phyloP scores from a whole-genome alignment of 2,797 vertebrate species.

The Xerus rutilus region DNA sequence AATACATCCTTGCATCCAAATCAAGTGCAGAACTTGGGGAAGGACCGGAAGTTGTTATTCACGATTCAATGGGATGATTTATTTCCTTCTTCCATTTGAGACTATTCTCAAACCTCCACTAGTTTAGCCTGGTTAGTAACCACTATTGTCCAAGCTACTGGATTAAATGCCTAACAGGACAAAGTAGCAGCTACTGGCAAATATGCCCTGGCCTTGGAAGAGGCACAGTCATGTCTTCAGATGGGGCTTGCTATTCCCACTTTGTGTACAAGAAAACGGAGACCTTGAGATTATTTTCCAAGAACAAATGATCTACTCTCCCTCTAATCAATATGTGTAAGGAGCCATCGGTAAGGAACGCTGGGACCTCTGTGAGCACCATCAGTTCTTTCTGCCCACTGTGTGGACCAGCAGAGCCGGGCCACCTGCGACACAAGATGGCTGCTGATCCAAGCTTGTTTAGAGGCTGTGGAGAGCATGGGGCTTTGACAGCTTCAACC shows the following conservation, averaged over 20 bases:
- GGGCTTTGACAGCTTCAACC: neutral
- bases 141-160: neutral
- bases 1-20: neutral
- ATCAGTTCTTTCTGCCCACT: neutral
- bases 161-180: neutral
- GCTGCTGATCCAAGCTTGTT: neutral
- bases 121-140: neutral
- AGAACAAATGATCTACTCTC: neutral
- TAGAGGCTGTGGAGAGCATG: neutral
- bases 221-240: neutral
- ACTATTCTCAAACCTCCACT: neutral
- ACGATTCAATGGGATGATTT: neutral
- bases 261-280: neutral
- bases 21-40: neutral
- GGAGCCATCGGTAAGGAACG: neutral
- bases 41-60: neutral
- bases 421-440: fast-evolving
- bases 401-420: neutral
- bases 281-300: neutral
- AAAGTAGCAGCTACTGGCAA: neutral
- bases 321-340: neutral
- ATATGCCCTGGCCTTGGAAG: neutral
- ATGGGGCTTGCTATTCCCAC: neutral
- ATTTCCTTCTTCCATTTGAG: neutral
- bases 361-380: neutral